A percentile compares a stretch with the other conserved stretches of the same genome.
phyloP scores from a whole-genome alignment of 2,113 vertebrate genomes.

The Alosa alosa region DNA sequence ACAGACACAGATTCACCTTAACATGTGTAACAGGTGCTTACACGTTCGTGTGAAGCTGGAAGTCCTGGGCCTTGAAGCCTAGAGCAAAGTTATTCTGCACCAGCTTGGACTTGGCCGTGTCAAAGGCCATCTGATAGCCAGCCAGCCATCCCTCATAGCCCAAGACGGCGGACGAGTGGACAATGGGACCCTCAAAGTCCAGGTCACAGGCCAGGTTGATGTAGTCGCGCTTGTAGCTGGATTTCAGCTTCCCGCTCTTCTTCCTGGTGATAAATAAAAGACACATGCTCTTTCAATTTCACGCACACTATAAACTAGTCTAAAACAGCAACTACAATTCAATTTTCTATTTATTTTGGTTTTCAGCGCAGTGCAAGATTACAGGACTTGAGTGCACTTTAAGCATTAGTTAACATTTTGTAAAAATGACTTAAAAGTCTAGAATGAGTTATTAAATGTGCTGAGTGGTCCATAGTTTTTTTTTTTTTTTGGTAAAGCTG shows the following conservation, averaged over 20 bases:
- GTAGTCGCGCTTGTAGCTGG: constrained; percentile 85
- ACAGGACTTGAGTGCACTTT: background rate
- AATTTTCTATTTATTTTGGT: background rate
- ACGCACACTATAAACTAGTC: background rate
- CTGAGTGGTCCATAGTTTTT: background rate
- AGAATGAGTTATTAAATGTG: background rate
- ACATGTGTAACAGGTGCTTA: constrained; percentile 68
- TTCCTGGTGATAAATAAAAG: constrained; percentile 73
- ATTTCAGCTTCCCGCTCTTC: constrained; percentile 96
- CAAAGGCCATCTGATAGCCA: constrained; percentile 94
- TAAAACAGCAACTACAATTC: background rate
- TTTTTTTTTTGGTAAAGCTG: background rate
- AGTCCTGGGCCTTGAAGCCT: constrained; percentile 87
- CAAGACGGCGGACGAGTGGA: constrained; percentile 84
- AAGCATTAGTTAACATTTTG: background rate
- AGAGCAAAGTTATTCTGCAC: constrained; percentile 92
- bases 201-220: constrained; percentile 86
- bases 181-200: constrained; percentile 90
- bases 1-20: background rate
- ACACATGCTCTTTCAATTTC: background rate
- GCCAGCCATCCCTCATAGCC: constrained; percentile 93
- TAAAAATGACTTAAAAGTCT: background rate
- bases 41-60: constrained; percentile 95
- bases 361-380: background rate
- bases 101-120: constrained; percentile 91